Evolutionary conservation across 1,140 invertebrate genomes (phyloP), one percentile per base, ranked within the genome.

Genomic region (Probaryconus sp.): DNA sequence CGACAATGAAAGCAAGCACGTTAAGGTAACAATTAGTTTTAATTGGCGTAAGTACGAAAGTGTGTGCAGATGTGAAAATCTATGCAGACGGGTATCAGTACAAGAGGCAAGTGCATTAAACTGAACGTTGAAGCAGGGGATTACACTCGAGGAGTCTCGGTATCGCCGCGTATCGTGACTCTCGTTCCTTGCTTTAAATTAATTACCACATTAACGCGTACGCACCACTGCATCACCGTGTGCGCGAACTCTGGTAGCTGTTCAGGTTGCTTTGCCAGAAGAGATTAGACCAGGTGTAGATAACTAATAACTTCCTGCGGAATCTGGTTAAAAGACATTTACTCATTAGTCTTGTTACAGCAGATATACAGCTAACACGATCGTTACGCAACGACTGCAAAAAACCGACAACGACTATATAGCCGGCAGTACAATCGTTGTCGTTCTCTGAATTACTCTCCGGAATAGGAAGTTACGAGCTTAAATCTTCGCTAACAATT

Each of bases 151-250:
- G 53, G 45, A 56, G 69, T n/a, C 56, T 64, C 42, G 18, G 55
- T 71, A 67, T 63, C 55, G 63, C 42, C 55, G 58, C 43, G 63
- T 71, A 76, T 77, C 68, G 69, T 55, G 69, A 72, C 58, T 72
- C 75, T 72, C 68, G 67, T 72, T 64, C 56, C 67, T 60, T 31
- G 65, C 61, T 71, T 76, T 56, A 76, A 76, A 76, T 76, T 76
- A 76, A 77, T 77, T 72, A 69, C 63, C 64, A 56, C 69, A 71
- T 77, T 77, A 68, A 77, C 74, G 68, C 74, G 68, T 72, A 68
- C 68, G 68, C 68, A 71, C 63, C 74, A 64, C 63, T 76, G 64
- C 74, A 53, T 76, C 63, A 61, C 48, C 61, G 61, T 73, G n/a
- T n/a, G 47, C 61, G 47, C 61, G 33, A 67, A 71, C 68, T 71